Evolutionary conservation across 2,113 vertebrate genomes (phyloP).

Genomic region (Amblyopsis rosae): DNA sequence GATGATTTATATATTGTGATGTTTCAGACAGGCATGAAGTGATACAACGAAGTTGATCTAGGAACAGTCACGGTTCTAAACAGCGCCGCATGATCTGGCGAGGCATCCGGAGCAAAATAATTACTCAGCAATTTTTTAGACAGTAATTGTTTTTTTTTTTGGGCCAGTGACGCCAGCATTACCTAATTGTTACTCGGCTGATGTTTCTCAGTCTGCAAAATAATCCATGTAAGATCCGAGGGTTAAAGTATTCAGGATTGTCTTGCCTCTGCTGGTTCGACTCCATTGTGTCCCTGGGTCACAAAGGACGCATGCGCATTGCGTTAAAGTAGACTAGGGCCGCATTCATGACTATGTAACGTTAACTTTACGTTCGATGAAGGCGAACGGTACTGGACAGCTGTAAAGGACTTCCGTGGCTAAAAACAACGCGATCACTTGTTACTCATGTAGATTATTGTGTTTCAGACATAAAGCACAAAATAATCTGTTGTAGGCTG

Average conservation of each 20-base stretch:
- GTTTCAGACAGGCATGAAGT: slow-evolving; percentile 29
- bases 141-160: background rate
- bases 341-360: no score
- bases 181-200: background rate
- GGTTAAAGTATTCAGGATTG: background rate
- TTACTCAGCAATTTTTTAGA: background rate
- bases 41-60: slow-evolving; percentile 5
- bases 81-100: background rate
- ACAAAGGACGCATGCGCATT: slow-evolving; percentile 52
- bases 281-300: slow-evolving; percentile 63
- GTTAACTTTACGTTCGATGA: no score
- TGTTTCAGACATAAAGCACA: no score
- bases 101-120: slow-evolving; percentile 9
- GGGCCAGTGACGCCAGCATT: background rate
- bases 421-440: no score
- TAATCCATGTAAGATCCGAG: background rate
- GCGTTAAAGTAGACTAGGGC: no score
- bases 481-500: no score
- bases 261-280: slow-evolving; percentile 9
- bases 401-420: no score
- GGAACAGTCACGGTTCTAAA: background rate
- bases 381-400: no score
- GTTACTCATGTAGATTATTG: no score
- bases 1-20: slow-evolving; percentile 7
- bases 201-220: background rate